phyloP scores from a whole-genome alignment of 2,113 vertebrate species.

The Gymnogyps californianus region DNA sequence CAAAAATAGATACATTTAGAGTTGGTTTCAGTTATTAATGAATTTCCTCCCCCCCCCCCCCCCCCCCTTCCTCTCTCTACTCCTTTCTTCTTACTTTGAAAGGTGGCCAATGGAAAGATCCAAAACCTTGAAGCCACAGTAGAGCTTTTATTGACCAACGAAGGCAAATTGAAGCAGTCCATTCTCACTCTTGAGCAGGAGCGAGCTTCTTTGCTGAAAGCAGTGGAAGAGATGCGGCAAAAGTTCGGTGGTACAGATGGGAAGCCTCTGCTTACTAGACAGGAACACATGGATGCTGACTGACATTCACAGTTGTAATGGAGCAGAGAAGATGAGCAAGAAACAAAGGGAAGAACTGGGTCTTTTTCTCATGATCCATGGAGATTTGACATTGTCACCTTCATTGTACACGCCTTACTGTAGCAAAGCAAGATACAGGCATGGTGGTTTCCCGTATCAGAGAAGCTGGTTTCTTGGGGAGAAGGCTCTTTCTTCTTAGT shows the following conservation, averaged over 20 bases:
- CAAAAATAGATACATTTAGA: background rate
- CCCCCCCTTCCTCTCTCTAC: background rate
- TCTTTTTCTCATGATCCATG: background rate
- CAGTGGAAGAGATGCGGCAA: constrained; percentile 71
- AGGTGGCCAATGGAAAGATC: constrained; percentile 89
- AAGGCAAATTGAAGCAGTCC: constrained; percentile 80
- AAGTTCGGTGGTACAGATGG: constrained; percentile 21
- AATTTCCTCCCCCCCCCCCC: background rate
- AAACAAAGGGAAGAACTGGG: constrained; percentile 24
- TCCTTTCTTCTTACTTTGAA: constrained; percentile 29
- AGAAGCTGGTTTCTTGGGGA: constrained; percentile 21
- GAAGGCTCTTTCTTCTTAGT: background rate
- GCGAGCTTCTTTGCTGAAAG: constrained; percentile 74
- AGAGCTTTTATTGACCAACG: constrained; percentile 77
- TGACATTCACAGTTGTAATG: background rate
- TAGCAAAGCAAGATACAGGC: background rate
- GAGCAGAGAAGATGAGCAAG: background rate
- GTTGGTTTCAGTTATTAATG: background rate
- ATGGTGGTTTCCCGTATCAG: background rate
- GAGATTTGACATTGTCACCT: background rate
- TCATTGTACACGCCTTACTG: constrained; percentile 32
- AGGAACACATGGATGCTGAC: constrained; percentile 1
- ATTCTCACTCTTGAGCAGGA: constrained; percentile 82
- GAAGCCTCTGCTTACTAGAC: background rate
- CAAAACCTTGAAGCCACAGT: constrained; percentile 84